Percentiles rank a stretch among this genome's conserved stretches.
Evolutionary conservation across 2,888 invertebrate species (phyloP).

Genomic region (Noctua pronuba): DNA sequence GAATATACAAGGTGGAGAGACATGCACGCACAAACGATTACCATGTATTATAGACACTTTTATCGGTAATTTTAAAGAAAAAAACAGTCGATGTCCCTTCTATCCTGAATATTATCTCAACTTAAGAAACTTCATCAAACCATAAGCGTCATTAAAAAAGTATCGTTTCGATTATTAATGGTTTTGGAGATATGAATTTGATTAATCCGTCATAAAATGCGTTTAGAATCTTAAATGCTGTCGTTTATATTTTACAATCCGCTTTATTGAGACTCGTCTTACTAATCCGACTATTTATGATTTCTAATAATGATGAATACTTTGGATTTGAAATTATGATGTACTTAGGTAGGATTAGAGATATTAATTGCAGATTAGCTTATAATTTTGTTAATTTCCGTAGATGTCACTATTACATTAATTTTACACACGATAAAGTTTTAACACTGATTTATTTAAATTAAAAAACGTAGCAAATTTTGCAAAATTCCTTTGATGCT

Average conservation of each 20-base stretch:
- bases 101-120: background rate
- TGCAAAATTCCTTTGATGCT: background rate
- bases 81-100: background rate
- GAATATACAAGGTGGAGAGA: too few relatives aligned
- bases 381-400: background rate
- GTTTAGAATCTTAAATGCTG: conserved; percentile 9
- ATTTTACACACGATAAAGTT: background rate
- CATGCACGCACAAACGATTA: background rate
- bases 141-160: background rate
- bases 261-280: background rate
- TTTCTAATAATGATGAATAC: conserved; percentile 19
- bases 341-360: background rate
- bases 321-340: background rate
- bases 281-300: conserved; percentile 23
- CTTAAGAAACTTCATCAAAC: background rate
- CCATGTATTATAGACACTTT: background rate
- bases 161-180: background rate
- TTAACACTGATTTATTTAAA: background rate
- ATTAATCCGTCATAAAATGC: background rate
- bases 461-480: background rate
- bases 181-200: background rate
- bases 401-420: background rate
- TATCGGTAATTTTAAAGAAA: background rate
- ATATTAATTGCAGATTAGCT: background rate
- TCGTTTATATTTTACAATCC: background rate